Conservation (phyloP, 1,140 invertebrate genomes). For the Sitophilus oryzae region DNA sequence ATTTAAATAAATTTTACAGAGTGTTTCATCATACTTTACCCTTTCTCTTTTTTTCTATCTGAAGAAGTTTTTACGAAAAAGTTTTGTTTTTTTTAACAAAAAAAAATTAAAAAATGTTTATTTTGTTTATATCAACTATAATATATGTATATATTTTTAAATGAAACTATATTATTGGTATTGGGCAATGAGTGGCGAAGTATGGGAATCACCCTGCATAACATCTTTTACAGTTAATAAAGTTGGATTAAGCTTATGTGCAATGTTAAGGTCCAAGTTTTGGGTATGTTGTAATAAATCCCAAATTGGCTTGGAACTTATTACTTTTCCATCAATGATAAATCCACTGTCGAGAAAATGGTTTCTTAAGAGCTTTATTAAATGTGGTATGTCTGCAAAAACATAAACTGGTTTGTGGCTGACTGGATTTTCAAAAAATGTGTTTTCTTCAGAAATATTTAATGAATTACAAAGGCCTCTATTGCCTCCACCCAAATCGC, state of each 20-base stretch:
- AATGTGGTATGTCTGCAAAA: constrained; percentile 19
- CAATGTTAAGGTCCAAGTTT: constrained; percentile 19
- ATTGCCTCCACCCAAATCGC: constrained; percentile 19
- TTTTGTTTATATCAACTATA: no score
- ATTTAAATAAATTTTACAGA: constrained; percentile 15
- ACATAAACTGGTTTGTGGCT: constrained; percentile 12
- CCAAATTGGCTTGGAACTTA: constrained; percentile 14
- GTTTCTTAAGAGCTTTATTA: constrained; percentile 18
- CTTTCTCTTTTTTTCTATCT: constrained; percentile 7
- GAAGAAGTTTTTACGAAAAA: constrained; percentile 3
- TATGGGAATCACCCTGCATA: not conserved
- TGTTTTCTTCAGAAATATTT: constrained; percentile 19
- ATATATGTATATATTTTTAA: no score
- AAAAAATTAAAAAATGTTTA: constrained; percentile 1
- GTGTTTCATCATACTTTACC: constrained; percentile 8
- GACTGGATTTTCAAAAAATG: constrained; percentile 18
- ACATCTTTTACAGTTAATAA: constrained; percentile 13
- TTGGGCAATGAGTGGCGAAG: no score
- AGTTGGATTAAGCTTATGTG: constrained; percentile 16
- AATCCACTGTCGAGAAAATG: constrained; percentile 21
- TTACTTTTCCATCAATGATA: constrained; percentile 12
- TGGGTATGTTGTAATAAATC: constrained; percentile 12
- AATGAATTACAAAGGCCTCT: constrained; percentile 15
- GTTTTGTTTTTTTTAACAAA: constrained; percentile 10
- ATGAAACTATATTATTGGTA: no score